These are phyloP conservation scores for Hypothenemus hampei DNA, from an alignment of 1,140 invertebrate species.

Conservation along the genomic window DNA sequence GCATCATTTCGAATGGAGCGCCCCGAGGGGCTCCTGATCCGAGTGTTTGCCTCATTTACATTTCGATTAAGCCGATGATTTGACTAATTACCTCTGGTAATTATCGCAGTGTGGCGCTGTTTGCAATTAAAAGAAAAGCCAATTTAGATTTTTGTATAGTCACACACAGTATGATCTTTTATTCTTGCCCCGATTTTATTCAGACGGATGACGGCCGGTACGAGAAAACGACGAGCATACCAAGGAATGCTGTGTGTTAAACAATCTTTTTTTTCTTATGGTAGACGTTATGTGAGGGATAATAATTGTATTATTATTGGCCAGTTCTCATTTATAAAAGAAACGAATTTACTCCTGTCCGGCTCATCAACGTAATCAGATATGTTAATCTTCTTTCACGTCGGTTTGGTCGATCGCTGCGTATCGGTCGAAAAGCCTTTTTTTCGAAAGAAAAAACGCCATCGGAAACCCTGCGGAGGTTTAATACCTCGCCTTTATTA, in stretches of 20 bases:
- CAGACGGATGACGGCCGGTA: neutral
- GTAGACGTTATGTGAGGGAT: neutral
- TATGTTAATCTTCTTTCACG: slow-evolving; percentile 1
- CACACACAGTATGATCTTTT: slow-evolving; percentile 9
- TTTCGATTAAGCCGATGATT: slow-evolving; percentile 18
- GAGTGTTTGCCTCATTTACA: slow-evolving; percentile 16
- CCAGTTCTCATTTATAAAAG: slow-evolving; percentile 6
- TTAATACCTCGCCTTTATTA: neutral
- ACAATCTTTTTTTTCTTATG: neutral
- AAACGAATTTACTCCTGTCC: slow-evolving; percentile 5
- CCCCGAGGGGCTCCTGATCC: neutral
- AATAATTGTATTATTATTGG: slow-evolving; percentile 14
- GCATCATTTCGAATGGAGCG: no score
- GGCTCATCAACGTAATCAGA: slow-evolving; percentile 10
- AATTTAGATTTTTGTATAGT: slow-evolving; percentile 18
- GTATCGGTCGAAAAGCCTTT: neutral
- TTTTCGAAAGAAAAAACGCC: neutral
- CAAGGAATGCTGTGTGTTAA: no score
- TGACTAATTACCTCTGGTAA: slow-evolving; percentile 17
- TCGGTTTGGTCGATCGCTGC: neutral
- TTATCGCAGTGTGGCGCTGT: slow-evolving; percentile 16
- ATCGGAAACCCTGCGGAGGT: neutral
- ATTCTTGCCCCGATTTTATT: slow-evolving; percentile 5
- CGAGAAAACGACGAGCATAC: slow-evolving; percentile 6
- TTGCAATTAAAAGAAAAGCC: slow-evolving; percentile 17